Conservation (phyloP, 2,797 vertebrate genomes). For the Spizella passerina region DNA sequence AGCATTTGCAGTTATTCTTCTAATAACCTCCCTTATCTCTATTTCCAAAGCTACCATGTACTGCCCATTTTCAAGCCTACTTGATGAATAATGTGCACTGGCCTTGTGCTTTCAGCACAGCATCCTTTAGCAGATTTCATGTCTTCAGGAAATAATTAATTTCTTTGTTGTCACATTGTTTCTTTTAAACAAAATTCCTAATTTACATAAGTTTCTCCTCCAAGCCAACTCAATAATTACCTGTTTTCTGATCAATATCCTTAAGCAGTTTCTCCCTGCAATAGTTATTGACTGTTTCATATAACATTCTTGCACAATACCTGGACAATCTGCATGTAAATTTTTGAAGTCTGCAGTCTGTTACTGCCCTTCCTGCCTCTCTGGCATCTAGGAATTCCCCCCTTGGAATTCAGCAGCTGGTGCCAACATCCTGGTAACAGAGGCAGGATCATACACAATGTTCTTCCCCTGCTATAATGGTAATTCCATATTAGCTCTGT, state of each 20-base stretch:
- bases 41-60: neutral
- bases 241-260: neutral
- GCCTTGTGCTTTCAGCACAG: neutral
- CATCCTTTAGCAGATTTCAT: neutral
- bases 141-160: conserved; percentile 12
- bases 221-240: neutral
- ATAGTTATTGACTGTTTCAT: neutral
- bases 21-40: conserved; percentile 23
- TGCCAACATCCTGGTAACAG: neutral
- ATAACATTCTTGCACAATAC: neutral
- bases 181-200: neutral
- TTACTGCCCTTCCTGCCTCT: neutral
- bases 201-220: neutral
- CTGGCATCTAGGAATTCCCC: neutral
- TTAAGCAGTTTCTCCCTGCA: neutral
- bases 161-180: neutral
- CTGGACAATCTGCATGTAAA: neutral
- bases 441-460: neutral
- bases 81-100: neutral
- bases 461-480: neutral
- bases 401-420: neutral
- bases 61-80: neutral
- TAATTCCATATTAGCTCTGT: neutral
- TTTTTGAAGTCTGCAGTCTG: neutral
- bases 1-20: conserved; percentile 31